Percentiles rank a stretch among this genome's conserved stretches.
Evolutionary conservation across 2,888 invertebrate genomes (phyloP).

Genomic region (Glaucopsyche alexis): DNA sequence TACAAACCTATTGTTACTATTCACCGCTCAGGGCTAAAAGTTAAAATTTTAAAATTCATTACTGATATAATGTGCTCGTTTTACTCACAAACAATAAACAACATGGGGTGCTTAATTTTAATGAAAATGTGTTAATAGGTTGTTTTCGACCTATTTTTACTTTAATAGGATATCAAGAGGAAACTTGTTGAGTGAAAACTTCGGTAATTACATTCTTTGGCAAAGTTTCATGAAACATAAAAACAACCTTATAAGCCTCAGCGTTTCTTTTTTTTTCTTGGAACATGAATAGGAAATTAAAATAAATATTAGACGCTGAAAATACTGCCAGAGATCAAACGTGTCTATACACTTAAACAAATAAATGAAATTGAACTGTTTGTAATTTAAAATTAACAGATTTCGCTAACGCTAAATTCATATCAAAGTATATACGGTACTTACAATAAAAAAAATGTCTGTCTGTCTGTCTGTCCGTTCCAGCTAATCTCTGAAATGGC

Average conservation of each 20-base stretch:
- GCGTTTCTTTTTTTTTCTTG: not conserved
- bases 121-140: constrained; percentile 9
- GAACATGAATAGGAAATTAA: not conserved
- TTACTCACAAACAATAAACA: constrained; percentile 5
- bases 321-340: not conserved
- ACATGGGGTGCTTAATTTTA: not conserved
- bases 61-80: not conserved
- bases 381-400: too few species aligned
- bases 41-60: constrained; percentile 25
- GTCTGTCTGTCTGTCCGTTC: too few species aligned
- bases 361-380: too few species aligned
- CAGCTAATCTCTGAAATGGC: too few species aligned
- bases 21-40: constrained; percentile 24
- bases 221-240: not conserved
- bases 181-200: not conserved
- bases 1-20: constrained; percentile 24
- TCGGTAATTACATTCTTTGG: constrained; percentile 5
- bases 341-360: not conserved
- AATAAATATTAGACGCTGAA: not conserved
- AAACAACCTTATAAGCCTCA: not conserved
- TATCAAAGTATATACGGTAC: too few species aligned
- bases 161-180: not conserved
- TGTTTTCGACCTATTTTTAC: not conserved
- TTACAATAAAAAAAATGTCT: too few species aligned
- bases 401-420: too few species aligned